These are phyloP conservation scores for Pogonognathellus flavescens DNA, from an alignment of 1,140 invertebrate genomes.

Conservation along the genomic window DNA sequence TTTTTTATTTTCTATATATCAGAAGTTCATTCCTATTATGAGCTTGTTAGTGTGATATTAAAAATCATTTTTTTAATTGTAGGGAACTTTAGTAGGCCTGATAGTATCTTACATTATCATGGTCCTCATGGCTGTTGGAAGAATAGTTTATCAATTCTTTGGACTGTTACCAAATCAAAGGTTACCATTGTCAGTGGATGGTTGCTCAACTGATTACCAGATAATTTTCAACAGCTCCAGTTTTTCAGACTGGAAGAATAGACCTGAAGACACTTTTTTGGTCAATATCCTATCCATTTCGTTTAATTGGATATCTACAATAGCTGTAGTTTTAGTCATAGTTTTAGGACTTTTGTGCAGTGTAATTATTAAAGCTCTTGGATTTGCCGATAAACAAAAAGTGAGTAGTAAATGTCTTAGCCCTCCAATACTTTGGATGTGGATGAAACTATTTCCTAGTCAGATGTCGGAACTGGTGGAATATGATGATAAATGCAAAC, in stretches of 20 bases:
- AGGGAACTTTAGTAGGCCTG: too few species aligned
- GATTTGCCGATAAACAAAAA: neutral
- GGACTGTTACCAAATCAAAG: conserved; percentile 55
- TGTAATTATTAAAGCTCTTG: conserved; percentile 32
- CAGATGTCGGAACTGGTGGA: neutral
- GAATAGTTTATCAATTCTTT: neutral
- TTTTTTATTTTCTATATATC: too few species aligned
- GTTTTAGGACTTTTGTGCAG: conserved; percentile 55
- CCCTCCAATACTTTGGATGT: conserved; percentile 15
- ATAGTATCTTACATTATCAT: too few species aligned
- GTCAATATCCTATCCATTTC: conserved; percentile 60
- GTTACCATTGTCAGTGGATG: conserved; percentile 23
- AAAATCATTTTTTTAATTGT: too few species aligned
- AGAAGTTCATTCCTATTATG: neutral
- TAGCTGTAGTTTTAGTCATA: too few species aligned
- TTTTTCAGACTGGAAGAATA: conserved; percentile 32
- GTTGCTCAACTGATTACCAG: too few species aligned
- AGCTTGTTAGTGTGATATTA: neutral
- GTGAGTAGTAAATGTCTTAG: conserved; percentile 13
- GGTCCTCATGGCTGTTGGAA: neutral
- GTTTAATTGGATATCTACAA: conserved; percentile 50
- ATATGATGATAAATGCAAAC: neutral
- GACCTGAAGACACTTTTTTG: conserved; percentile 6
- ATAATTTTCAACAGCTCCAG: neutral
- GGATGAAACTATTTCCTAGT: neutral